phyloP scores from a whole-genome alignment of 2,797 vertebrate species.

The Pseudomugil gertrudae region DNA sequence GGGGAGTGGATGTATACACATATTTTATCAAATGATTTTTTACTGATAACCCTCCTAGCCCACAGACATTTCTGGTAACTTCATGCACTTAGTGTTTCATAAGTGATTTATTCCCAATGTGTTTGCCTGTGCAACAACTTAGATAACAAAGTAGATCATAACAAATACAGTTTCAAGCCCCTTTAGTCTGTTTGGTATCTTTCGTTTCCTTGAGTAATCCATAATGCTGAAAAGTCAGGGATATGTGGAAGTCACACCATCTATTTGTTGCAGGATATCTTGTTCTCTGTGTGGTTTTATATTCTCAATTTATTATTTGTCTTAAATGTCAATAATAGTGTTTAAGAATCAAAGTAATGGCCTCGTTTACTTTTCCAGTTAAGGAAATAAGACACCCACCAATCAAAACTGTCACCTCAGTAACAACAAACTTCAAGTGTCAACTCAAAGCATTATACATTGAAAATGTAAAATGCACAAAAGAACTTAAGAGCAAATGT shows the following conservation, averaged over 20 bases:
- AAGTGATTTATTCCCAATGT: background rate
- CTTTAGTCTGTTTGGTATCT: background rate
- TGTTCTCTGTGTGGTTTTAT: constrained; percentile 6
- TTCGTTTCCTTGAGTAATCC: background rate
- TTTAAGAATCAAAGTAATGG: background rate
- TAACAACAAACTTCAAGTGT: too few species aligned
- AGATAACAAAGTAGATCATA: background rate
- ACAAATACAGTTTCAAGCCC: background rate
- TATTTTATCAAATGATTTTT: background rate
- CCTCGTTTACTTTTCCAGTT: background rate
- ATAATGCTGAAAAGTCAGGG: constrained; percentile 16
- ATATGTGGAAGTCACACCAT: constrained; percentile 12
- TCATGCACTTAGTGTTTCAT: background rate
- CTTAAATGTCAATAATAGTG: background rate
- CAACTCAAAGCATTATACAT: too few species aligned
- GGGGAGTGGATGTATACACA: background rate
- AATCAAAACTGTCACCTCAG: background rate
- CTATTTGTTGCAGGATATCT: constrained; percentile 10
- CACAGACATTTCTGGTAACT: background rate
- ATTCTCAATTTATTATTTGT: background rate
- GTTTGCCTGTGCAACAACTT: background rate
- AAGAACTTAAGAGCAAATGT: too few species aligned
- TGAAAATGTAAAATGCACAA: too few species aligned
- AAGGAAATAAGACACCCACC: background rate
- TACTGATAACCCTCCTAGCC: background rate